Base-by-base conservation (phyloP, 2,888 invertebrate species). In the Cheilosia vernalis region DNA sequence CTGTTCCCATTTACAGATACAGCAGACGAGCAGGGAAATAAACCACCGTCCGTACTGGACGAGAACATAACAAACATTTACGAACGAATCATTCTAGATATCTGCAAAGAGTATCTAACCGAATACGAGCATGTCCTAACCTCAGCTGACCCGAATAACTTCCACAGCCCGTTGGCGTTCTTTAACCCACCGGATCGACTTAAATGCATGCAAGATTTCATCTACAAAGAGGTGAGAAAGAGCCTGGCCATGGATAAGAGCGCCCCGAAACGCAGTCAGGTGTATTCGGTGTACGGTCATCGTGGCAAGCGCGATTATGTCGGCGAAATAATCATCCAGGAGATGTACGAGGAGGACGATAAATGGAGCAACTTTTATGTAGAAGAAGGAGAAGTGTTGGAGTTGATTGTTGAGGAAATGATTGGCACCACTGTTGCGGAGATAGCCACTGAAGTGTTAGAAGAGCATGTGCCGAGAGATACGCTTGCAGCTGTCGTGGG, bases 301-400 rank as follows among this genome's bases (percentile, higher is more conserved):
- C 92, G 94, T 21, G 95, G 95, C 88, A 94, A 94, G 88, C 91
- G 94, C 53, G 96, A 96, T 90, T 93, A 94, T 86, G 95, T 96
- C 2, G 96, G 96, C 89, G 95, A 95, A 88, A 93, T 96, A 74
- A 92, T 96, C 72, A 94, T 95, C 37, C 93, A 94, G 74, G 96
- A 96, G 90, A 93, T 95, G 63, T 94, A 94, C 87, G 94, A 94
- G 64, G 96, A 96, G 88, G 96, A 96, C 89, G 92, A 93, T 15
- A 94, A 94, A 87, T 96, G 96, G 96, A 94, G 95, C 1, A 95
- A 95, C 89, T 96, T 95, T 89, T 95, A 95, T 89, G 92, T 93
- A 60, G 96, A 96, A 89, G 96, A 96, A 90, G 92, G 94, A 21
- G 93, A 94, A 44, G 94, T 96, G 24, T 95, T 96, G 89, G 94